phyloP scores from a whole-genome alignment of 2,113 vertebrate genomes.

The Tragelaphus strepsiceros region DNA sequence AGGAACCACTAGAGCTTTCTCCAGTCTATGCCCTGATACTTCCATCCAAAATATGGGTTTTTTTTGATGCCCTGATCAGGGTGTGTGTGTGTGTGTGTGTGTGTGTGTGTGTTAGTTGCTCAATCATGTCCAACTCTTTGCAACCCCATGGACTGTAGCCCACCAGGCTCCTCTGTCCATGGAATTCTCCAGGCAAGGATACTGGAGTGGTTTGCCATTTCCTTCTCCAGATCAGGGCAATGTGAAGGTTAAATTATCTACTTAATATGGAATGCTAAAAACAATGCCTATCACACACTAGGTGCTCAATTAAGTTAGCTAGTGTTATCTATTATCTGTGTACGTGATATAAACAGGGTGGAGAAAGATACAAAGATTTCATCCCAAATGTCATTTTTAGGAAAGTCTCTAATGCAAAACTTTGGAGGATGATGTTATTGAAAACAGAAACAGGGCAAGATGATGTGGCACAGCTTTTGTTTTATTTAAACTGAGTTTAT shows the following conservation, averaged over 20 bases:
- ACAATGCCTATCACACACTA: neutral
- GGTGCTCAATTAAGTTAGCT: rapidly evolving
- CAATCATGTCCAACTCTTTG: neutral
- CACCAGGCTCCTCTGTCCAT: neutral
- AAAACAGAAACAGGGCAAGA: neutral
- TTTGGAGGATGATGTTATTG: neutral
- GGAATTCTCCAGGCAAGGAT: neutral
- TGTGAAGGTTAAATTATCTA: neutral
- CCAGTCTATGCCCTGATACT: neutral
- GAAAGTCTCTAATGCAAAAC: neutral
- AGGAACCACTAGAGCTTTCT: neutral
- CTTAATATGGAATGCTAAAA: neutral
- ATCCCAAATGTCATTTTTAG: neutral
- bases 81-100: too few relatives aligned
- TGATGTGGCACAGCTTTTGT: neutral
- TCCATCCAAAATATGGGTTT: neutral
- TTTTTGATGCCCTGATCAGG: neutral
- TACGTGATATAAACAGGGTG: neutral
- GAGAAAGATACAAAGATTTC: neutral
- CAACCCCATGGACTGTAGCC: neutral
- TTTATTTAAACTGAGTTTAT: neutral
- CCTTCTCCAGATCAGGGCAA: neutral
- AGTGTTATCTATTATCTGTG: too few relatives aligned
- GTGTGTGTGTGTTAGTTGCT: neutral
- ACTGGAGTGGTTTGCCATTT: neutral